Base-by-base conservation (phyloP, 2,797 vertebrate species). In the Pteropus rufus region DNA sequence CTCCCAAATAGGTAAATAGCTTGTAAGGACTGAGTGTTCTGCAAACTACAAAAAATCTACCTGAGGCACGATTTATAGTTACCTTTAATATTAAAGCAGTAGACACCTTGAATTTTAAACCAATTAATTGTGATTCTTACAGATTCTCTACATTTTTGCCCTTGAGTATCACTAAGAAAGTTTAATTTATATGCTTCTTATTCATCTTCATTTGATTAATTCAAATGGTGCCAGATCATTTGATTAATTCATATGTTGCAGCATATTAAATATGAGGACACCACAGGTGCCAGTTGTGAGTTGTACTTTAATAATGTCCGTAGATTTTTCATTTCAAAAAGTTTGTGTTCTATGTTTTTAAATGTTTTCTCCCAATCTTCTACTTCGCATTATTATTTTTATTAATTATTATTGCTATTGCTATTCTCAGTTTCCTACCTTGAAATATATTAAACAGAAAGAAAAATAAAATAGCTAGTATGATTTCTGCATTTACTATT, bases 1-100 rank as follows among this genome's bases (percentile, higher is more conserved):
- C 34, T 85, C 58, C 46, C 46, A 95, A 97, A 95, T 94, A 95
- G 84, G 91, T 96, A 97, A 97, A 96, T 92, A 95, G 82, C 85
- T 95, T 87, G 29, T 88, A 93, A 88, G 86, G 87, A 41, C 62
- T 5, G 9, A 82, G 24, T 9, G n/a, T 80, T 90, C 67, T 36
- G n/a, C 80, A 89, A 80, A 91, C 83, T 87, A 82, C 3, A 2
- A 18, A 81, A 87, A n/a, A 58, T 36, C 67, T 86, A 89, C 88
- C 75, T 73, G 26, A 73, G 23, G 60, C 85, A 79, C 5, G 29
- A 62, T 72, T 83, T 76, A 60, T 52, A 91, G n/a, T 84, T 87
- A 31, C 75, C 90, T 92, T 94, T 46, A 92, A 26, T 58, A n/a
- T 62, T 67, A 87, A 56, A 90, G 80, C 64, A 90, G 95, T 65